Percentiles rank a stretch among this genome's conserved stretches.
These are phyloP conservation scores for Butorides virescens DNA, from an alignment of 2,113 vertebrate genomes.

Conservation along the genomic window DNA sequence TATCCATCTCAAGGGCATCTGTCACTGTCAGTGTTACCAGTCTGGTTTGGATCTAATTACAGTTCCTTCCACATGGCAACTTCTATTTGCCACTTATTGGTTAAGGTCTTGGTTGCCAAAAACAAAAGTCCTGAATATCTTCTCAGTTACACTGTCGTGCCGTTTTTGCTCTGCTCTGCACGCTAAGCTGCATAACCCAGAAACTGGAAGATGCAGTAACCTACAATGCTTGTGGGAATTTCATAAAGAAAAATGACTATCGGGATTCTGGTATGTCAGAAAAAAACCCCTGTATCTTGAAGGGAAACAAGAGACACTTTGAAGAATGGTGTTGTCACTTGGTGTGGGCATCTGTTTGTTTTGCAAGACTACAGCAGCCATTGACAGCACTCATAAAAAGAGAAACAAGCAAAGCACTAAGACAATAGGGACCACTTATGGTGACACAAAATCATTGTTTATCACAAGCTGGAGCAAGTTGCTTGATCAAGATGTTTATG, in stretches of 20 bases:
- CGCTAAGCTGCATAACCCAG: not conserved
- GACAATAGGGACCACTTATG: not conserved
- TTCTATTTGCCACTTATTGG: not conserved
- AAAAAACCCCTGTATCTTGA: not conserved
- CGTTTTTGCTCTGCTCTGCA: not conserved
- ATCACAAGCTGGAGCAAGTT: not conserved
- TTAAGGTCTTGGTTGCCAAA: not conserved
- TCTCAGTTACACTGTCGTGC: not conserved
- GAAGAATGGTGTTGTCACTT: not conserved
- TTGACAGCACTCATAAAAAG: not conserved
- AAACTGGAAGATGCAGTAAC: not conserved
- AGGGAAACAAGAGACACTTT: not conserved
- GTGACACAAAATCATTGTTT: not conserved
- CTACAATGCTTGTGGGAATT: not conserved
- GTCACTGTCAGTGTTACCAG: not conserved
- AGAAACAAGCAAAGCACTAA: not conserved
- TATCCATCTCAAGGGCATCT: conserved; percentile 8
- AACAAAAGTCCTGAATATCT: not conserved
- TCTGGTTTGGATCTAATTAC: conserved; percentile 45
- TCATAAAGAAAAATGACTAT: not conserved
- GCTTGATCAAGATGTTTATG: not conserved
- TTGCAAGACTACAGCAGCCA: not conserved
- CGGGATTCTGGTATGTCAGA: not conserved
- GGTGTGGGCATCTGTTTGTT: not conserved
- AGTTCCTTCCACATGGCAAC: not conserved